Conservation (phyloP, 2,113 vertebrate species). For the Corvus cornix region DNA sequence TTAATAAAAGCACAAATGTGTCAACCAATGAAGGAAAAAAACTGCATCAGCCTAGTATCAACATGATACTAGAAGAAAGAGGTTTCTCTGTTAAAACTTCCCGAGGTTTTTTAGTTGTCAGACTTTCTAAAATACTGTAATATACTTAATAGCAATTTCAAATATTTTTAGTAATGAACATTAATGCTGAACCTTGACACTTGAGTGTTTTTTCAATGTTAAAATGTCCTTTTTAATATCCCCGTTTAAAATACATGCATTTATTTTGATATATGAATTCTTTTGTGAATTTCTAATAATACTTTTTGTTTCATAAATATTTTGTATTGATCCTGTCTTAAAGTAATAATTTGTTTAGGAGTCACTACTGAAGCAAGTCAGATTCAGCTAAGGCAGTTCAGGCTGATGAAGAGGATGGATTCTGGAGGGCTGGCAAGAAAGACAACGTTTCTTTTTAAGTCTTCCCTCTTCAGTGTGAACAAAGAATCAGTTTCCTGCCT, state of each 20-base stretch:
- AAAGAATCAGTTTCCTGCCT: background rate
- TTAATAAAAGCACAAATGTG: background rate
- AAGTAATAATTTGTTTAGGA: background rate
- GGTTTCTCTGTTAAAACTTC: background rate
- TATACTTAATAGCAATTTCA: background rate
- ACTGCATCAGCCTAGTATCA: background rate
- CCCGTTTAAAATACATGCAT: background rate
- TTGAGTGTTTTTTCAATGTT: fast-evolving
- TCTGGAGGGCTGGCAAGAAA: background rate
- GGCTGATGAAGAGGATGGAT: background rate
- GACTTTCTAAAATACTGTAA: background rate
- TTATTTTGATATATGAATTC: background rate
- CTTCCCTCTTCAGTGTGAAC: background rate
- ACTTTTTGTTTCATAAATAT: background rate
- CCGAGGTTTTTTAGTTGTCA: background rate
- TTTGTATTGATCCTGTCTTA: background rate
- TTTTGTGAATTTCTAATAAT: background rate
- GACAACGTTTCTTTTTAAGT: background rate
- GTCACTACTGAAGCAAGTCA: background rate
- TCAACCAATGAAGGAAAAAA: background rate
- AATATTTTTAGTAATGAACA: background rate
- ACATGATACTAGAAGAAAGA: background rate
- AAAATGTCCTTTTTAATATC: background rate
- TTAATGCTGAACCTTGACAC: background rate
- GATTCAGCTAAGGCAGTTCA: background rate